A percentile compares a stretch with the other conserved stretches of the same genome.
Conservation (phyloP, 1,140 invertebrate species). For the Whitmania pigra region DNA sequence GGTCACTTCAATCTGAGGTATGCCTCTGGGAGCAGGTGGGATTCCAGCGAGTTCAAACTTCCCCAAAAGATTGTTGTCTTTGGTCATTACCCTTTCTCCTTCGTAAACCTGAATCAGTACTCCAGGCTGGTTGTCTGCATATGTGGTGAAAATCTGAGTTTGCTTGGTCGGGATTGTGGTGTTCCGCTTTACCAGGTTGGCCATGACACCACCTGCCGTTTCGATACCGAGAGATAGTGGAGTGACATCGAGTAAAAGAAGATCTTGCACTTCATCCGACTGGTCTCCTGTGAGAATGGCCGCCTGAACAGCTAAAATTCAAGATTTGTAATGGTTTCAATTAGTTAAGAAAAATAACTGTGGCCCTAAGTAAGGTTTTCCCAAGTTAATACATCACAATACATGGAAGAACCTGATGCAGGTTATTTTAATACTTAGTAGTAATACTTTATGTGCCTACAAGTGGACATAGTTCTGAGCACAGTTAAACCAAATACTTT, state of each 20-base stretch:
- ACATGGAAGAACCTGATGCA: too few species aligned
- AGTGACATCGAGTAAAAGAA: constrained; percentile 40
- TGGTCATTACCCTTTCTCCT: constrained; percentile 80
- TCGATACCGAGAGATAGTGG: constrained; percentile 43
- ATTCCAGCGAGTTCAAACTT: constrained; percentile 83
- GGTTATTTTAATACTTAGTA: too few species aligned
- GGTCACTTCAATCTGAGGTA: constrained; percentile 73
- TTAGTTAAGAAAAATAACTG: too few species aligned
- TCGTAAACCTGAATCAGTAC: constrained; percentile 63
- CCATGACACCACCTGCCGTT: constrained; percentile 54
- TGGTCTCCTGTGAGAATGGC: constrained; percentile 40
- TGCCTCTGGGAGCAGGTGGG: constrained; percentile 76
- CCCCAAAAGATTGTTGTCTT: constrained; percentile 63
- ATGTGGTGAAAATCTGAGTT: constrained; percentile 38
- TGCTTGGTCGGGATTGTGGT: constrained; percentile 37
- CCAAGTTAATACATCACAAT: too few species aligned
- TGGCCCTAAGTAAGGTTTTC: too few species aligned
- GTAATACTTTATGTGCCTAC: too few species aligned
- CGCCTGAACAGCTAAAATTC: constrained; percentile 41
- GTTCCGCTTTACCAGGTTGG: constrained; percentile 34
- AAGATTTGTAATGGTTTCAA: too few species aligned
- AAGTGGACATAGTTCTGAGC: too few species aligned
- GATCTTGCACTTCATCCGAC: constrained; percentile 29
- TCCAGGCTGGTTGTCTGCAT: constrained; percentile 54
- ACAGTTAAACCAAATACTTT: not conserved